A percentile compares a stretch with the other conserved stretches of the same genome.
Evolutionary conservation across 2,113 vertebrate genomes (phyloP).

Genomic region (Nipponia nippon): DNA sequence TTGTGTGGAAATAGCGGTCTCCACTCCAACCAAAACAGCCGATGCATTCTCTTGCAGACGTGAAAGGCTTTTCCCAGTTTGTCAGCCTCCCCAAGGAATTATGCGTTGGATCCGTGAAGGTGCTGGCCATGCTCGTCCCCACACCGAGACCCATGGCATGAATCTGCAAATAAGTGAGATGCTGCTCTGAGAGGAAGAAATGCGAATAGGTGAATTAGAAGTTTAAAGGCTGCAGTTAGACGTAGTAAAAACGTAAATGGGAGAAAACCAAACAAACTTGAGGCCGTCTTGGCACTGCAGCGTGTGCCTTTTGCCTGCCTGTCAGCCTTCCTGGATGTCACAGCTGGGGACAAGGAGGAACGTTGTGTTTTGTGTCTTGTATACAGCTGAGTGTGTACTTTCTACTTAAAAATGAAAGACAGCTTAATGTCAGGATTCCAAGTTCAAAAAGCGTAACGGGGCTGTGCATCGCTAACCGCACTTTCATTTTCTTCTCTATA

Average conservation of each 20-base stretch:
- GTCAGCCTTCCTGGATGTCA: neutral
- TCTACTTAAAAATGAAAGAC: neutral
- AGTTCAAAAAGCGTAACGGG: neutral
- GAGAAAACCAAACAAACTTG: neutral
- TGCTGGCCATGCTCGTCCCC: neutral
- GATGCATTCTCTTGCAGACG: neutral
- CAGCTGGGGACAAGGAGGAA: neutral
- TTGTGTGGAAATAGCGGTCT: neutral
- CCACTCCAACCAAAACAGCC: neutral
- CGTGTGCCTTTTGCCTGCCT: neutral
- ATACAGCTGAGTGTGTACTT: neutral
- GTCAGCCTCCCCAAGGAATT: rapidly evolving
- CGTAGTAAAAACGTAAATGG: neutral
- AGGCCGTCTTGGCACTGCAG: neutral
- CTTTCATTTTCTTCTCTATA: neutral
- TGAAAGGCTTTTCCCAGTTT: neutral
- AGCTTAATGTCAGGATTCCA: neutral
- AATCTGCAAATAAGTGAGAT: neutral
- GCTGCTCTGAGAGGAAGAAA: neutral
- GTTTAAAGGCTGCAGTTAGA: neutral
- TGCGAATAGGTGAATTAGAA: neutral
- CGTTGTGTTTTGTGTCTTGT: neutral
- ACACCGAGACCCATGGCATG: neutral
- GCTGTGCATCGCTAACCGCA: neutral
- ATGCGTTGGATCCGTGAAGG: neutral